Evolutionary conservation across 2,797 vertebrate species (phyloP), one percentile per base, ranked within the genome.

Genomic region (Morus bassanus): DNA sequence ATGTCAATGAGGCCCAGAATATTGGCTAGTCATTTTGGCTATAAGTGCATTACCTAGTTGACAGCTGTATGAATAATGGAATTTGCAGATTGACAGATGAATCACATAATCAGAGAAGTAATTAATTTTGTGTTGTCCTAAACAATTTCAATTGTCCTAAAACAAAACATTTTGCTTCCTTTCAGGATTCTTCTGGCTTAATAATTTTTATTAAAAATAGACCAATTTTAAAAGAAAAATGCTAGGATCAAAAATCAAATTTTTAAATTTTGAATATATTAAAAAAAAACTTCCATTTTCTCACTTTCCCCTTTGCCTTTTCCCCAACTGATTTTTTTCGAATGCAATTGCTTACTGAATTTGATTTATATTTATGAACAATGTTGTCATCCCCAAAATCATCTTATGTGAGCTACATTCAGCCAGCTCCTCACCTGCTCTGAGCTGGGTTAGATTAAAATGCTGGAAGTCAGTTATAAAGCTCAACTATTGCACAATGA

Each of bases 401-500:
- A 67, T 92, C 78, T 91, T 4, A 3, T 16, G 43, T 70, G 51
- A 89, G 31, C 48, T 87, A 35, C 56, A 84, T 73, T 90, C 70
- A 94, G 30, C 80, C 65, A 92, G 80, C 70, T 92, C 73, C 68
- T 94, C 90, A 96, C 94, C 86, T 96, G 84, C 86, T 77, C 86
- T 89, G 90, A 89, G 35, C 63, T 87, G 83, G 82, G 76, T 93
- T 93, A 92, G 48, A 91, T 65, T 90, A 91, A 95, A 95, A 91
- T 95, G 76, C 77, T 95, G 84, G 41, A 93, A 97, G 94, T 63
- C 91, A 94, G 51, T 89, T 88, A 54, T 88, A 91, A 93, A 94
- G 89, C 91, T 95, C 92, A 96, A 80, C 81, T 80, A 88, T 78
- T 77, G 61, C 86, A 95, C 84, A 96, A 57, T 96, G 96, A 96